Base-by-base conservation (phyloP, 2,888 invertebrate species). In the Lampropteryx suffumata region DNA sequence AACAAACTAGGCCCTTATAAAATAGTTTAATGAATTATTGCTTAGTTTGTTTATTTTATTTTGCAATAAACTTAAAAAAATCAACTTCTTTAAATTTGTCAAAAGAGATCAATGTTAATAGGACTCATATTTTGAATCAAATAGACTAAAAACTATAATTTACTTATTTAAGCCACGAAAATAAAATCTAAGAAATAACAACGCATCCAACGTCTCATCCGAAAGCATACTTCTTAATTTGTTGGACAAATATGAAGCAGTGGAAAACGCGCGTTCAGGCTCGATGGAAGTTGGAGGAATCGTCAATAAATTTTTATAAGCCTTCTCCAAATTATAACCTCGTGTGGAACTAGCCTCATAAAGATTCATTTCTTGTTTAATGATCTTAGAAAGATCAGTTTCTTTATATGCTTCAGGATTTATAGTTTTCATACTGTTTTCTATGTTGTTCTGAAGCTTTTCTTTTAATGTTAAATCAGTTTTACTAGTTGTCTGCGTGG, bases 401-500 rank as follows among this genome's bases (percentile, higher is more conserved):
- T 47, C 47, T 40, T 28, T 47, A 43, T 44, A 43, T 49, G 42
- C 24, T 50, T 50, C 44, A 12, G 44, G 33, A 43, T 43, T 44
- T 44, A 44, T 27, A 28, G 43, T 37, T 50, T 43, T 50, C 49
- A 44, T 50, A 27, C 50, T 39, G 44, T 49, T 48, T 42, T 49
- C 43, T 43, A 43, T 50, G 43, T 50, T 39, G 39, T 37, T 43
- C 37, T 42, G 36, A 36, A 49, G 37, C 34, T 41, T 48, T 48
- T 48, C 48, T 35, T 35, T 48, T 29, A 48, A 35, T 41, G 41
- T 48, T 27, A 27, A 27, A 27, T 27, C 27, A 27, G 27, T 27
- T 27, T 28, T 28, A 28, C 3, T 28, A 17, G 17, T 17, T 17
- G 17, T 17, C 17, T 17, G 17, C 17, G 17, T 17, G 17, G 17